Base-by-base conservation (phyloP, 2,113 vertebrate genomes). In the Furnarius figulus region DNA sequence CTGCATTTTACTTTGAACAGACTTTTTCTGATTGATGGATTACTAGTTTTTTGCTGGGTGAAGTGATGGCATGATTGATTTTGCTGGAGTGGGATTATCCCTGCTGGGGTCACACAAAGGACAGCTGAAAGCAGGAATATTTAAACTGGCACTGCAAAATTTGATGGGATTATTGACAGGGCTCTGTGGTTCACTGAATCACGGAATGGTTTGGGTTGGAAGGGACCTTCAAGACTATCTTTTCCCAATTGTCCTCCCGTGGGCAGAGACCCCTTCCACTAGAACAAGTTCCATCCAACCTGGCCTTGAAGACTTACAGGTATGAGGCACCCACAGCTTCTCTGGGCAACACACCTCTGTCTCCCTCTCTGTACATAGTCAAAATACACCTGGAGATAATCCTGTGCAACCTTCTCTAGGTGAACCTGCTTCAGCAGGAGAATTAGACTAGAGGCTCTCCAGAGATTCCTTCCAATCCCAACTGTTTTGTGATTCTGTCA, bases 221-320 rank as follows among this genome's bases (percentile, higher is more conserved):
- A 76, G 46, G 6, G 13, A 47, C 39, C 3, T 13, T 14, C 30
- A 40, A 40, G 7, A 22, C 8, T 20, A 39, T 30, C 24, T 8
- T n/a, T 7, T 52, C 39, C 39, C 16, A 30, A 9, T 20, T 2
- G 2, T n/a, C 3, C 8, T 75, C 33, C 23, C 16, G 3, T 9
- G 8, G 37, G 6, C n/a, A 82, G 46, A 5, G 33, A 14, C 8
- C 39, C 3, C 8, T 68, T 40, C 15, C 28, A 14, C 19, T 30
- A 25, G 1, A 2, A 8, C 46, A 61, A 46, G 24, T 16, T 16
- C 5, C 5, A 3, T 22, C 30, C 24, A 53, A 1, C 20, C 9
- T 53, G 16, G 6, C 17, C 24, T 39, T 11, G 21, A 3, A n/a
- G 10, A 21, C 13, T 30, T 30, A 23, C 33, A 81, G 33, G 14